phyloP scores from a whole-genome alignment of 1,140 invertebrate genomes.

The Nephotettix cincticeps region DNA sequence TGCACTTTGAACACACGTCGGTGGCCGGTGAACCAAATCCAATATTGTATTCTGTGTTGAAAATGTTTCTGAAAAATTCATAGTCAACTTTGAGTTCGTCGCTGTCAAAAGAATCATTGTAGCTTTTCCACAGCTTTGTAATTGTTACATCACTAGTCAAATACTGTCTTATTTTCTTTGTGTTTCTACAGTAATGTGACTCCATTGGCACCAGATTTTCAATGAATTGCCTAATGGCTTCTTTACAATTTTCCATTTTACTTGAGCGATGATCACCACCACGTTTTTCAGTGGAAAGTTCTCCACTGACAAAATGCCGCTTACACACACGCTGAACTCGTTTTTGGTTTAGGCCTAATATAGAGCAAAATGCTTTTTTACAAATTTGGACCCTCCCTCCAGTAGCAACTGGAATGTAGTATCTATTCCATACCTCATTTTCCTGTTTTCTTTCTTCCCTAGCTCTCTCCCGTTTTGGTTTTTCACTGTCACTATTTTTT shows the following conservation, averaged over 20 bases:
- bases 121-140: background rate
- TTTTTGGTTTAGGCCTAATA: background rate
- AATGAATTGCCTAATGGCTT: too few relatives aligned
- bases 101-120: background rate
- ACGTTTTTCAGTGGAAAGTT: background rate
- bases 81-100: slow-evolving; percentile 8
- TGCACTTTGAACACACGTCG: slow-evolving; percentile 17
- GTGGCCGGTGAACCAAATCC: background rate
- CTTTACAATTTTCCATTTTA: too few relatives aligned
- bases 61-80: slow-evolving; percentile 5
- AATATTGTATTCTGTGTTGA: slow-evolving; percentile 4
- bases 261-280: background rate
- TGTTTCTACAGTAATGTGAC: background rate
- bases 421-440: background rate
- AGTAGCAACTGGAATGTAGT: background rate
- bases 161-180: background rate
- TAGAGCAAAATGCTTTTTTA: background rate
- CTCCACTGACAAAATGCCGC: background rate
- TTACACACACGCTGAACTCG: background rate
- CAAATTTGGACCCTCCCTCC: background rate
- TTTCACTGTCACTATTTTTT: background rate
- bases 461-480: background rate
- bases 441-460: slow-evolving; percentile 5
- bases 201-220: too few relatives aligned
- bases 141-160: background rate